Percentiles rank a stretch among this genome's conserved stretches.
Evolutionary conservation across 1,140 invertebrate genomes (phyloP).

Genomic region (Drosophila sp.): DNA sequence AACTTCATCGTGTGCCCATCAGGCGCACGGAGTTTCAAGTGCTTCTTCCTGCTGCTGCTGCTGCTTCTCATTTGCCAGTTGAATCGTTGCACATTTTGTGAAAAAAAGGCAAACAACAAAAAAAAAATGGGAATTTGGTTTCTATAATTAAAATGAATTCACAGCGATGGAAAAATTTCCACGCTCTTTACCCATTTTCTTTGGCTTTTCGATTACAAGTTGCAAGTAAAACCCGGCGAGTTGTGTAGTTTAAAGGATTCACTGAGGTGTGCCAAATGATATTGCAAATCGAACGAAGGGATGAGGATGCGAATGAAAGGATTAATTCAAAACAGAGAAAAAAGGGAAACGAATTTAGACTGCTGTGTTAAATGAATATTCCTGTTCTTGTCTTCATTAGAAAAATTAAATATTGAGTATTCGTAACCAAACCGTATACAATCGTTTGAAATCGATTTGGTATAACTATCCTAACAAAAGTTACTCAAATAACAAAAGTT

Average conservation of each 20-base stretch:
- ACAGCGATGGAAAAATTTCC: conserved; percentile 59
- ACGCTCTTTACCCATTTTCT: conserved; percentile 31
- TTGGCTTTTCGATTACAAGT: conserved; percentile 60
- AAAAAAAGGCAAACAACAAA: background rate
- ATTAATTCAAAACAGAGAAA: conserved; percentile 9
- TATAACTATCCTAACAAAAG: too few relatives aligned
- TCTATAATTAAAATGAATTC: conserved; percentile 74
- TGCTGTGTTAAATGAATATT: background rate
- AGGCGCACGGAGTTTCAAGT: conserved; percentile 58
- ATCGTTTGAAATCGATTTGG: too few relatives aligned
- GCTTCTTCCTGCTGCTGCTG: conserved; percentile 12
- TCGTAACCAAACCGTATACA: background rate
- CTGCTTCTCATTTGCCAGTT: conserved; percentile 63
- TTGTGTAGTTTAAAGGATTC: conserved; percentile 30
- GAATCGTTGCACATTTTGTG: conserved; percentile 54
- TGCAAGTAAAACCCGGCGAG: conserved; percentile 51
- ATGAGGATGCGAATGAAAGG: background rate
- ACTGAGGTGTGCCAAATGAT: conserved; percentile 57
- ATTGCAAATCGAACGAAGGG: background rate
- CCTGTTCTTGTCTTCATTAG: background rate
- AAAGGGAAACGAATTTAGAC: background rate
- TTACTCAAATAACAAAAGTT: too few relatives aligned
- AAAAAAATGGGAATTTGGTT: conserved; percentile 62
- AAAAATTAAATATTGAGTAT: background rate
- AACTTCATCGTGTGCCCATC: conserved; percentile 74